Conservation (phyloP, 1,140 invertebrate species). For the Chironomus tepperi region DNA sequence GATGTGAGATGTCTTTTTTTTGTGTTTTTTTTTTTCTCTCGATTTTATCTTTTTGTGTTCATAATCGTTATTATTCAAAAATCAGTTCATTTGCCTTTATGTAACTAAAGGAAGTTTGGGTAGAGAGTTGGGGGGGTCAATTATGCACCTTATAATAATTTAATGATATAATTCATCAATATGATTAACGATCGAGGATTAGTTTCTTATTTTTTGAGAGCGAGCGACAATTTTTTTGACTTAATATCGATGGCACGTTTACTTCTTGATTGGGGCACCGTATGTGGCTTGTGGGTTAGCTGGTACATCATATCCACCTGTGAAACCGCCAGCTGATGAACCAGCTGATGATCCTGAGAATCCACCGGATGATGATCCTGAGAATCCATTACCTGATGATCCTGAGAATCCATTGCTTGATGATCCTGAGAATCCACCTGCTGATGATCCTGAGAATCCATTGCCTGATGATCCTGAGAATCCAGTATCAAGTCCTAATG, state of each 20-base stretch:
- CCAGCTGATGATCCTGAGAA: neutral
- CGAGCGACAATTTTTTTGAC: neutral
- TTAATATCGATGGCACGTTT: neutral
- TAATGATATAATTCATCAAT: neutral
- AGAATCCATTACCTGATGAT: neutral
- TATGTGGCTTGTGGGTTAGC: neutral
- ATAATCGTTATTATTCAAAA: neutral
- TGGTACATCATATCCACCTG: neutral
- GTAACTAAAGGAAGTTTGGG: neutral
- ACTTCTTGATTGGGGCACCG: neutral
- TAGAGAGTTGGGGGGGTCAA: neutral
- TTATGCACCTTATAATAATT: constrained; percentile 6
- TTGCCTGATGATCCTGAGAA: neutral
- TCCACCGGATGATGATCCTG: neutral
- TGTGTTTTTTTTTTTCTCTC: neutral
- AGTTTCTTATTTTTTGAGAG: neutral
- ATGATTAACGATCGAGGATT: neutral
- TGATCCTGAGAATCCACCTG: neutral
- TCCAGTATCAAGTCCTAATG: neutral
- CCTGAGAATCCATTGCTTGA: neutral
- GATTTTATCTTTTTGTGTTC: neutral
- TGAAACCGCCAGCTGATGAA: neutral
- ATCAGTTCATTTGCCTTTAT: neutral
- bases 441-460: neutral
- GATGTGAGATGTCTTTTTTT: neutral